Base-by-base conservation (phyloP, 1,140 invertebrate genomes). In the Pseudomyrmex gracilis region DNA sequence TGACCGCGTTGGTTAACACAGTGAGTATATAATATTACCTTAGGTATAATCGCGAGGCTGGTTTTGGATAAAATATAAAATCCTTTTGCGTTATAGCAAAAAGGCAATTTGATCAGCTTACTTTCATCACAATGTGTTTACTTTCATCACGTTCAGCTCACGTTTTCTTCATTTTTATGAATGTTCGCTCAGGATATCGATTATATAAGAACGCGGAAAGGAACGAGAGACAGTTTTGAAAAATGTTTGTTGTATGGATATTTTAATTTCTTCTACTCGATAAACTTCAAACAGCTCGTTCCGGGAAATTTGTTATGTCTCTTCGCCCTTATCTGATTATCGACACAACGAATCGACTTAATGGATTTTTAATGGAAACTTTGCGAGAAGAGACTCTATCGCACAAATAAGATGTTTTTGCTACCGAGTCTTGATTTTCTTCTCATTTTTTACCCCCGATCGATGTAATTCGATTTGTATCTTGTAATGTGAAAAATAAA, bases 211-310 rank as follows among this genome's bases (percentile, higher is more conserved):
- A 74, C 12, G 51, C 5, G 51, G 10, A 15, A 68, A 15, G 55
- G 12, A 55, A 43, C 8, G 24, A 22, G 55, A 22, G 55, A 12
- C 55, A 17, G 15, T 70, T 43, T 70, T 43, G 53, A 7, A 17
- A 12, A 47, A 60, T 80, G 66, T 80, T 71, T 80, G 20, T 43
- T 15, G n/a, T n/a, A 7, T 34, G 51, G 45, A 17, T 70, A 43
- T 71, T 20, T 22, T 55, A 43, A 17, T 80, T 80, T 49, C 15
- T 45, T 53, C 53, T n/a, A 45, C 13, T n/a, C 43, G 22, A 68
- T 51, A 85, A 85, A 86, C 78, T 86, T 86, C n/a, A n/a, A n/a
- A 58, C 58, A 60, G 45, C 60, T 64, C 61, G 60, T 55, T 67
- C 71, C 12, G 61, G 13, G 34, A 80, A 71, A 80, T 80, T 80